Evolutionary conservation across 2,797 vertebrate genomes (phyloP).

Genomic region (Ptychadena robeensis): DNA sequence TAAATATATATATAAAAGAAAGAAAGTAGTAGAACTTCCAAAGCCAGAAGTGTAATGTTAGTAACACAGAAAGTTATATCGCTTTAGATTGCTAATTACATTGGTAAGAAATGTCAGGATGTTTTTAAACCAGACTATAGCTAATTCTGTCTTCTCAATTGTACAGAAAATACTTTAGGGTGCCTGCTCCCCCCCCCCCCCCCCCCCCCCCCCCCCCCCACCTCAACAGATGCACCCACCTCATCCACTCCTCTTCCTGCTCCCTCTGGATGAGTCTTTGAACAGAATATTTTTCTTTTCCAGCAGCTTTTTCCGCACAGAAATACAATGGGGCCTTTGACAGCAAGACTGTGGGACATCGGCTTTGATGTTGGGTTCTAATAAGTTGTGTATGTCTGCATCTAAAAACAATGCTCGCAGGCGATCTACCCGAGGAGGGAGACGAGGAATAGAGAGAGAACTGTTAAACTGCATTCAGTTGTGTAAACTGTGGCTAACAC

Average conservation of each 20-base stretch:
- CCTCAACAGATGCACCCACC: constrained; percentile 38
- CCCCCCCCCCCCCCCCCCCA: background rate
- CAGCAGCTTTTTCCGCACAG: constrained; percentile 77
- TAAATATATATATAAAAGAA: too few species aligned
- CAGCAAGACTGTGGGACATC: constrained; percentile 75
- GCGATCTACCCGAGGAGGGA: constrained; percentile 64
- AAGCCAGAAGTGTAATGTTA: background rate
- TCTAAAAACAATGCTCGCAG: constrained; percentile 83
- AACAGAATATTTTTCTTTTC: constrained; percentile 61
- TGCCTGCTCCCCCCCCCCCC: background rate
- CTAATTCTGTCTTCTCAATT: constrained; percentile 16
- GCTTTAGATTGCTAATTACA: background rate
- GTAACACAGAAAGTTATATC: background rate
- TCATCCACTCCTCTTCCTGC: constrained; percentile 43
- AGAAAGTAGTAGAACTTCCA: too few species aligned
- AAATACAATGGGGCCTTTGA: constrained; percentile 83
- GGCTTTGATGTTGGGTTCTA: constrained; percentile 81
- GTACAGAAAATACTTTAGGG: constrained; percentile 17
- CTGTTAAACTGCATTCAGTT: constrained; percentile 62
- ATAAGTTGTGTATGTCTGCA: constrained; percentile 86
- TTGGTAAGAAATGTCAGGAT: background rate
- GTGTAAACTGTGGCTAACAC: constrained; percentile 62
- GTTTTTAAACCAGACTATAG: background rate
- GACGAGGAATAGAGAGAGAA: constrained; percentile 46
- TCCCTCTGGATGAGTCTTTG: constrained; percentile 52